phyloP scores from a whole-genome alignment of 2,797 vertebrate genomes.

The Poeciliopsis presidionis region DNA sequence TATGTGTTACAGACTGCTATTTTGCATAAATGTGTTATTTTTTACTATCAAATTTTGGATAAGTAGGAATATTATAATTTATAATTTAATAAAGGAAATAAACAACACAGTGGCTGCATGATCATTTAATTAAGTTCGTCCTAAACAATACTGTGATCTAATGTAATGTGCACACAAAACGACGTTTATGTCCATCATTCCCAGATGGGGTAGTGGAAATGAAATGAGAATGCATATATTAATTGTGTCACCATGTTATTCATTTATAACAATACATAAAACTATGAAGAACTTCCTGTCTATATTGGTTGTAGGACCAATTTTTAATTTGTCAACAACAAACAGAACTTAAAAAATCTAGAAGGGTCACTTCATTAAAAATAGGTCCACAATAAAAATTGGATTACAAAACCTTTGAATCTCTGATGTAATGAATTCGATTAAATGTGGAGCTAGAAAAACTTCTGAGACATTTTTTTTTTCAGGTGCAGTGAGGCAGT shows the following conservation, averaged over 20 bases:
- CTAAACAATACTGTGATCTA: not conserved
- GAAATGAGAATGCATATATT: not conserved
- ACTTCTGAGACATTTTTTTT: slow-evolving; percentile 18
- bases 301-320: no score
- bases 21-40: slow-evolving; percentile 42
- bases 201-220: not conserved
- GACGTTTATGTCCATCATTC: not conserved
- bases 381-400: not conserved
- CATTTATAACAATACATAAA: not conserved
- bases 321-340: not conserved
- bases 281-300: no score
- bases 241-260: not conserved
- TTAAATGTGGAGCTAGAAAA: not conserved
- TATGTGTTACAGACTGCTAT: slow-evolving; percentile 24
- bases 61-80: slow-evolving; percentile 26
- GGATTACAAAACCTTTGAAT: not conserved
- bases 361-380: not conserved
- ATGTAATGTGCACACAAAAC: not conserved
- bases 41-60: slow-evolving; percentile 36
- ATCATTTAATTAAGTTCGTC: not conserved
- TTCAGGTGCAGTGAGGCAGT: slow-evolving; percentile 57
- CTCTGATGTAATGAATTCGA: not conserved
- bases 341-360: not conserved
- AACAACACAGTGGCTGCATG: not conserved
- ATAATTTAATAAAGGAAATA: slow-evolving; percentile 1